Percentiles rank a stretch among this genome's conserved stretches.
Evolutionary conservation across 2,888 invertebrate genomes (phyloP).

Genomic region (Trichacis sp.): DNA sequence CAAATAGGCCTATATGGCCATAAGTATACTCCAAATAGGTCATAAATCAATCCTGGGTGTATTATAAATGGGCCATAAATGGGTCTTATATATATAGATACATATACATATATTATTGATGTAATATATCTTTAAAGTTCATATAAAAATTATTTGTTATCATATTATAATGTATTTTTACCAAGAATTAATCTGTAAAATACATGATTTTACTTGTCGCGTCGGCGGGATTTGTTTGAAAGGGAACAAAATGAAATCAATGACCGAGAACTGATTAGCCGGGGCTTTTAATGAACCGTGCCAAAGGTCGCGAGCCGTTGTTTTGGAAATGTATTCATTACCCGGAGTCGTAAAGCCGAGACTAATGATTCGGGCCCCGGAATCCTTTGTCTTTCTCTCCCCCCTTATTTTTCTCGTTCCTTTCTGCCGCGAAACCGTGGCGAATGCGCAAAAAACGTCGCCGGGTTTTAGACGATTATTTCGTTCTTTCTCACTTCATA

Average conservation of each 20-base stretch:
- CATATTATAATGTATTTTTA: too few relatives aligned
- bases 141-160: too few relatives aligned
- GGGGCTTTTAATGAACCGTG: neutral
- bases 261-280: neutral
- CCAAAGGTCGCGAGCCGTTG: neutral
- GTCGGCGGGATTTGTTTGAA: neutral
- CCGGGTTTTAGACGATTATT: neutral
- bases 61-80: too few relatives aligned
- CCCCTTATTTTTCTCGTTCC: neutral
- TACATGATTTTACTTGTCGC: too few relatives aligned
- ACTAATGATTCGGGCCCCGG: neutral
- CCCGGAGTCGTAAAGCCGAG: neutral
- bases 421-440: neutral
- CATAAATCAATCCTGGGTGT: too few relatives aligned
- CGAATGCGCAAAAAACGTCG: neutral
- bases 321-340: constrained; percentile 1
- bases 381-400: neutral
- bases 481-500: neutral
- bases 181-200: too few relatives aligned
- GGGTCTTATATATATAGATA: too few relatives aligned
- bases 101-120: too few relatives aligned
- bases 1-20: too few relatives aligned
- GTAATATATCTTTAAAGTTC: too few relatives aligned
- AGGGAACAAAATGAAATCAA: neutral
- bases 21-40: too few relatives aligned